Evolutionary conservation across 2,113 vertebrate genomes (phyloP).

Genomic region (Gallinago undulata): DNA sequence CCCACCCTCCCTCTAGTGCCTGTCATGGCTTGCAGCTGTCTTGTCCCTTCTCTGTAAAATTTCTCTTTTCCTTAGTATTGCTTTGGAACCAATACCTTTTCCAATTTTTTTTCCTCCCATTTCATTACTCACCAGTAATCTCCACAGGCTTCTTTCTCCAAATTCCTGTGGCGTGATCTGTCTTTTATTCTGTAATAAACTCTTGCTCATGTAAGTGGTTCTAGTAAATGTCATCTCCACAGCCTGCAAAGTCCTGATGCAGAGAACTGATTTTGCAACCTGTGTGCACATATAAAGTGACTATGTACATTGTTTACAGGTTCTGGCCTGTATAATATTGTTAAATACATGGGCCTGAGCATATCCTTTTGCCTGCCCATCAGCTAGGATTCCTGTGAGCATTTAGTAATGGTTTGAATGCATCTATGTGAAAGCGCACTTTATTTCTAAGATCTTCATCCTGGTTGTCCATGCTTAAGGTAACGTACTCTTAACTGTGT

Average conservation of each 20-base stretch:
- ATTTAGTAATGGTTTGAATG: background rate
- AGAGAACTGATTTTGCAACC: slow-evolving; percentile 23
- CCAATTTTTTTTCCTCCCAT: background rate
- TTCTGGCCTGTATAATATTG: background rate
- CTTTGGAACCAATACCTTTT: background rate
- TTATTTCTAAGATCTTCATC: background rate
- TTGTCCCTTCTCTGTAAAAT: background rate
- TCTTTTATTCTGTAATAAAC: slow-evolving; percentile 15
- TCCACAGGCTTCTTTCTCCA: background rate
- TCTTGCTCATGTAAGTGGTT: slow-evolving; percentile 23
- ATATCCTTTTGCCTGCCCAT: background rate
- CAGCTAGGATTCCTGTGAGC: background rate
- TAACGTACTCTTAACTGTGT: background rate
- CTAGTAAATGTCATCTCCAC: slow-evolving; percentile 43
- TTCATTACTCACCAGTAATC: background rate
- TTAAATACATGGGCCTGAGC: background rate
- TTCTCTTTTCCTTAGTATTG: background rate
- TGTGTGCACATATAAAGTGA: background rate
- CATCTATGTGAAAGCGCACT: background rate
- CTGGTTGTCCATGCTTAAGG: background rate
- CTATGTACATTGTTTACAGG: background rate
- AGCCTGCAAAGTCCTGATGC: background rate
- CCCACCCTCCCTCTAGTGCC: background rate
- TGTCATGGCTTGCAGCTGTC: background rate
- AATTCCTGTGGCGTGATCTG: slow-evolving; percentile 2